Evolutionary conservation across 2,113 vertebrate genomes (phyloP), one percentile per base, ranked within the genome.

Genomic region (Caracal caracal): DNA sequence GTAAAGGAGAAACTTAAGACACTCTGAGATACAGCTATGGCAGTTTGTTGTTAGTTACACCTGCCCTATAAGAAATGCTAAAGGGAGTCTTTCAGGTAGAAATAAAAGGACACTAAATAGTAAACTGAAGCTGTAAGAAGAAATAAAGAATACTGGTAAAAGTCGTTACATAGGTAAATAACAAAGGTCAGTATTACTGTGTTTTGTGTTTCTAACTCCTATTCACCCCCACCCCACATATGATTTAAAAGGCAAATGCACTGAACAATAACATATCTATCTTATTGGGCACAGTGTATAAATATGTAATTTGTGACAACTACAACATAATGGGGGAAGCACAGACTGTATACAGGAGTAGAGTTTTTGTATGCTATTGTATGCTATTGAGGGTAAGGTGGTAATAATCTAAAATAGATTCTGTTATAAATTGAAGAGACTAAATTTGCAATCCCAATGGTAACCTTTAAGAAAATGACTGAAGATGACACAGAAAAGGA

Each of bases 181-280:
- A 78, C 10, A 85, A 75, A 75, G 26, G 19, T 20, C 70, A 66
- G n/a, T 63, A 63, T 43, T 63, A 61, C 8, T 78, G 30, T 47
- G 61, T 28, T 89, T 63, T 47, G 35, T 11, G 5, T 35, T 76
- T 66, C n/a, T 71, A 71, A 56, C n/a, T 40, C 28, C n/a, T 78
- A 10, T 53, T 86, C 43, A 43, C 43, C 43, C 43, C 43, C 43
- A 43, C 43, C 43, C 43, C 43, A 43, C 43, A 19, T 78, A 68
- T 16, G 16, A 79, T 59, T 93, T 87, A 79, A 93, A 87, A 87
- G 73, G 79, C 47, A 86, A 84, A 84, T 65, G 40, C 24, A 84
- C 6, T 75, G 75, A 87, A 78, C 19, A 56, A 35, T 56, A 28
- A 61, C 10, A 73, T 61, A 47, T 61, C 30, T 83, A 71, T 12